A percentile compares a stretch with the other conserved stretches of the same genome.
Evolutionary conservation across 2,797 vertebrate genomes (phyloP).

Genomic region (Macropus fuliginosus): DNA sequence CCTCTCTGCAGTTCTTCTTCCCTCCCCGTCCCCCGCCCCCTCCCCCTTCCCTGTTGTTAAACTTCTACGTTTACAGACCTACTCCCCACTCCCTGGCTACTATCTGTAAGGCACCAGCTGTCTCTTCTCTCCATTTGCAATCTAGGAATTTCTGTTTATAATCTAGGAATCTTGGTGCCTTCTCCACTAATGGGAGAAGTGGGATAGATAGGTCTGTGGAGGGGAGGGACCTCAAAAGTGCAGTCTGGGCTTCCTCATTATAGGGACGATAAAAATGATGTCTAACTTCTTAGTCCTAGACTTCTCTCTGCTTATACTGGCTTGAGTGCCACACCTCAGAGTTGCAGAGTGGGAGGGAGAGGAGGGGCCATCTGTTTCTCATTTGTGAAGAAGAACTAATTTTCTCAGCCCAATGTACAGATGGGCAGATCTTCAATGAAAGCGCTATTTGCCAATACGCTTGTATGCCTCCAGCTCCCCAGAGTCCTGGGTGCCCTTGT

Average conservation of each 20-base stretch:
- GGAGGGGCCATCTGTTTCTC: neutral
- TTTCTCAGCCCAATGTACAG: neutral
- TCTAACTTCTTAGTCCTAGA: neutral
- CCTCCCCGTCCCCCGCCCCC: too few species aligned
- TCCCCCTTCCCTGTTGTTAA: neutral
- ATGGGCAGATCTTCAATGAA: neutral
- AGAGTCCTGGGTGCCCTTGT: neutral
- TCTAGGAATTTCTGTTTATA: too few species aligned
- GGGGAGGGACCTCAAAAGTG: neutral
- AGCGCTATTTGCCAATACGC: neutral
- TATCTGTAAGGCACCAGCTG: neutral
- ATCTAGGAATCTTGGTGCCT: too few species aligned
- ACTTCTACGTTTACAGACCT: neutral
- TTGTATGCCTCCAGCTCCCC: neutral
- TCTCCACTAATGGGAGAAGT: neutral
- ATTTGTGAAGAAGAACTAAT: neutral
- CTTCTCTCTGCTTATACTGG: neutral
- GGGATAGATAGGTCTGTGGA: neutral
- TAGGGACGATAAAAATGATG: neutral
- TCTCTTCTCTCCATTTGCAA: neutral
- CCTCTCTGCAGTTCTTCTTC: too few species aligned
- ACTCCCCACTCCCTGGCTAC: neutral
- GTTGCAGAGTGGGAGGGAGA: neutral
- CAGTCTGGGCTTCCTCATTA: too few species aligned
- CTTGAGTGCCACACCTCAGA: neutral